A percentile compares a stretch with the other conserved stretches of the same genome.
These are phyloP conservation scores for Phocoena phocoena DNA, from an alignment of 2,113 vertebrate species.

Conservation along the genomic window DNA sequence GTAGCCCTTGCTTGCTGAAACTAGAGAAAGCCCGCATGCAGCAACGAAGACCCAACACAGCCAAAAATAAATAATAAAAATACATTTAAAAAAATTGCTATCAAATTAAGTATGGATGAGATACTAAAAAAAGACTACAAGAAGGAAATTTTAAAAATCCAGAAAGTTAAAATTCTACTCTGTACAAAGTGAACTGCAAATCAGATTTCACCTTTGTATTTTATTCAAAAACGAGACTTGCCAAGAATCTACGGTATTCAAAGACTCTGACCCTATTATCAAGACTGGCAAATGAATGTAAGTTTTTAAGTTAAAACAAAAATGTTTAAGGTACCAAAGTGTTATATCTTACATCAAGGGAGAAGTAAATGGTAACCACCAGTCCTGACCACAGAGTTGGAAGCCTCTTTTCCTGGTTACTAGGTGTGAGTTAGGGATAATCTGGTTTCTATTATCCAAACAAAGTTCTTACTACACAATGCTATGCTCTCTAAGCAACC, in stretches of 20 bases:
- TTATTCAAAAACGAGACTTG: neutral
- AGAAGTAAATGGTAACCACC: neutral
- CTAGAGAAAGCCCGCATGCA: too few species aligned
- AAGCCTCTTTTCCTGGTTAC: neutral
- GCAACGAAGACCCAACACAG: too few species aligned
- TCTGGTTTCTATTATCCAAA: neutral
- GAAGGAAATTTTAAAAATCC: neutral
- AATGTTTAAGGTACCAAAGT: neutral
- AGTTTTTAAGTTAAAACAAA: conserved; percentile 27
- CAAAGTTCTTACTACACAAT: conserved; percentile 6
- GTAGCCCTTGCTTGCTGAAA: too few species aligned
- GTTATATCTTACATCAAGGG: neutral
- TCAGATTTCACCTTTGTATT: neutral
- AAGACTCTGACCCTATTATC: neutral
- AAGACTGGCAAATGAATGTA: neutral
- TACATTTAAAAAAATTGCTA: neutral
- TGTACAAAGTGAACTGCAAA: neutral
- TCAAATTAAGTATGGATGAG: neutral
- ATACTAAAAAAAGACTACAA: neutral
- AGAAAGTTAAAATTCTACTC: neutral
- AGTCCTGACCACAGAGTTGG: neutral
- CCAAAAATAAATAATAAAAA: too few species aligned
- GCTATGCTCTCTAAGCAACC: neutral
- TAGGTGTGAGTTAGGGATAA: neutral
- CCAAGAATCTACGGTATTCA: neutral